These are phyloP conservation scores for Agonopterix alstromeriana DNA, from an alignment of 2,888 invertebrate genomes.

Conservation along the genomic window DNA sequence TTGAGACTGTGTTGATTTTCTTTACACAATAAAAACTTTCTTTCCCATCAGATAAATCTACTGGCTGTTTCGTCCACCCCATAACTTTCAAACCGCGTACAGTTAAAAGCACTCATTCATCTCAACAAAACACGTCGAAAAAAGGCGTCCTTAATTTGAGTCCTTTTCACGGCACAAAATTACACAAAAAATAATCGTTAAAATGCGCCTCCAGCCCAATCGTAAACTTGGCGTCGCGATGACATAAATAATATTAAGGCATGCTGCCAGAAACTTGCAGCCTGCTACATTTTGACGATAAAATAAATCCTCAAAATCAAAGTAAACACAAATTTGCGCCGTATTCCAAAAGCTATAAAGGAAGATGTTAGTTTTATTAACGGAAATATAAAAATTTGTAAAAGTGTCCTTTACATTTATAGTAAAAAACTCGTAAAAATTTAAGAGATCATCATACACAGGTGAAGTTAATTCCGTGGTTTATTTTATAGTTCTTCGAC, in stretches of 20 bases:
- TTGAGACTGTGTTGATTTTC: too few species aligned
- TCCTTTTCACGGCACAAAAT: constrained; percentile 45
- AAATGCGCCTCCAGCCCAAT: constrained; percentile 35
- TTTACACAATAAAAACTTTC: too few species aligned
- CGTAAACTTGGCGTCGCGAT: constrained; percentile 49
- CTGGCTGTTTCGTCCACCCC: too few species aligned
- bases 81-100: constrained; percentile 9
- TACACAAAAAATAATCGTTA: constrained; percentile 54
- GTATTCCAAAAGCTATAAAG: constrained; percentile 1
- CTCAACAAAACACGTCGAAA: constrained; percentile 14
- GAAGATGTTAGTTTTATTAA: background rate
- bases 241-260: constrained; percentile 66
- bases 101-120: constrained; percentile 15
- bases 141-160: constrained; percentile 28
- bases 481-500: constrained; percentile 31
- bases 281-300: background rate
- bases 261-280: constrained; percentile 41
- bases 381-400: constrained; percentile 6
- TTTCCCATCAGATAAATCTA: too few species aligned
- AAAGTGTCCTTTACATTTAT: constrained; percentile 22
- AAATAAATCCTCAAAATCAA: background rate
- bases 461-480: constrained; percentile 35
- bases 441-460: constrained; percentile 43
- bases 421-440: constrained; percentile 33
- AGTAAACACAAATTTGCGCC: background rate